Base-by-base conservation (phyloP, 2,113 vertebrate genomes). In the Cavia porcellus region DNA sequence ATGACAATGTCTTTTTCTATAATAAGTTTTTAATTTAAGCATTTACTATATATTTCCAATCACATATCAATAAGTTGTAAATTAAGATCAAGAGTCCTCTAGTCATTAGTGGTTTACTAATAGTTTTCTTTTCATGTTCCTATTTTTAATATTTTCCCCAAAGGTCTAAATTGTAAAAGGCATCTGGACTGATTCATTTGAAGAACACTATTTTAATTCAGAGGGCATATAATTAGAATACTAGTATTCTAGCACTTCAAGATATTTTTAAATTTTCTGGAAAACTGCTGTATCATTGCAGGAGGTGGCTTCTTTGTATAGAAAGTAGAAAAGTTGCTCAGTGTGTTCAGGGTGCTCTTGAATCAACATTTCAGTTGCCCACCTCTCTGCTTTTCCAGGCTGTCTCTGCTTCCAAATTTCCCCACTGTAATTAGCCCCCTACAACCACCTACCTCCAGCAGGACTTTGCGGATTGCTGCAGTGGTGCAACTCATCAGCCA, bases 231-330 rank as follows among this genome's bases (percentile, higher is more conserved):
- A 97, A 97, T 98, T 98, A 97, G 97, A 96, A 97, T 97, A 96
- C 95, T 97, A 97, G 89, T 96, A 98, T 96, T 97, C 94, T 96
- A 95, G 95, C 97, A 98, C 94, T 96, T 98, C 61, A 19, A 70
- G 95, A 82, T 97, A 98, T 97, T 98, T 98, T 97, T 97, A 98
- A 97, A 95, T 79, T 86, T 98, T 97, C 97, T 97, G 97, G 96
- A 96, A 98, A 98, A 98, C 97, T 97, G 96, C 90, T 89, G 81
- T 90, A 90, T 96, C 94, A 91, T 96, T 92, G 82, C 97, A 97
- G 95, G 98, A 97, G 94, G 7, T n/a, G 91, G 38, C n/a, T 97
- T 61, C 68, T 89, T 89, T 94, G 82, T 85, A 97, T 83, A 95
- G 95, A 97, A 97, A 94, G 85, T 86, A 68, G 59, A 52, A 95